Base-by-base conservation (phyloP, 1,140 invertebrate genomes). In the Mactra quadrangularis region DNA sequence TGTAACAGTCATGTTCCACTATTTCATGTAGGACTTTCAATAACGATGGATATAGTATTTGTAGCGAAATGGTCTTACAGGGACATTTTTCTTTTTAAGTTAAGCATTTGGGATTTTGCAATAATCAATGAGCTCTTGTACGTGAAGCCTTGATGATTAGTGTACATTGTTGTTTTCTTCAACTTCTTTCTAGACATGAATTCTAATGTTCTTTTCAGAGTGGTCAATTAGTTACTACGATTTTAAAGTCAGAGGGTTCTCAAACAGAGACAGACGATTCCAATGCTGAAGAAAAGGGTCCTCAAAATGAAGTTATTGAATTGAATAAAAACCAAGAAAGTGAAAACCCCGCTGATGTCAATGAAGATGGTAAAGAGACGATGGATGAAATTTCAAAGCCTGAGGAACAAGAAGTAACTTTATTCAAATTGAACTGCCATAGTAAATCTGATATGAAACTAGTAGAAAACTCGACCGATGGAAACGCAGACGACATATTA, bases 131-230 rank as follows among this genome's bases (percentile, higher is more conserved):
- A n/a, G n/a, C n/a, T n/a, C n/a, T n/a, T n/a, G n/a, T n/a, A n/a
- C n/a, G n/a, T n/a, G n/a, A n/a, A n/a, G n/a, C n/a, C 19, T 50
- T 50, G 9, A 13, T 50, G 19, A 50, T 50, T 9, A 19, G 19
- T 50, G 11, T 50, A 50, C 47, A 19, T 50, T 19, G 47, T 13
- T 50, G 9, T 50, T 50, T 50, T 50, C 19, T 50, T 50, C 19
- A 50, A 9, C 19, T 50, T n/a, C n/a, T n/a, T n/a, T n/a, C n/a
- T n/a, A n/a, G n/a, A n/a, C n/a, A n/a, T n/a, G n/a, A 27, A 45
- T 74, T 74, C 35, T 35, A 11, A 27, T 38, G 17, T 78, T n/a
- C n/a, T n/a, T n/a, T 78, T 55, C 38, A 78, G 76, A 41, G 29
- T 19, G 76, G 76, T 11, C 52, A 25, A 52, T 31, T 78, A 25